Base-by-base conservation (phyloP, 2,113 vertebrate genomes). In the Microcebus murinus region DNA sequence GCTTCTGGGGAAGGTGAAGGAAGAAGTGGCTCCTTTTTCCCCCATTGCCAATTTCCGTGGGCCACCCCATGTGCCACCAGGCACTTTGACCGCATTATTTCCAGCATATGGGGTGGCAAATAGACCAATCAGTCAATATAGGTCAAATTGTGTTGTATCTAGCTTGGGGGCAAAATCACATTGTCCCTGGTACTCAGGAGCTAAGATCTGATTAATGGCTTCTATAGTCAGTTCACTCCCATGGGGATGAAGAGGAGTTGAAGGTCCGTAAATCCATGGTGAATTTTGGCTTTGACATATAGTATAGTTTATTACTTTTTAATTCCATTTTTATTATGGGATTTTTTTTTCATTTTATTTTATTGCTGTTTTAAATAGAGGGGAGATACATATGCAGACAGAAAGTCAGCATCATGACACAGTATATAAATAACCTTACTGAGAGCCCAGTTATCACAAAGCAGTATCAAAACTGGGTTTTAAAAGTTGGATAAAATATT, bases 141-240 rank as follows among this genome's bases (percentile, higher is more conserved):
- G 71, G 42, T 90, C 84, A 92, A 36, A 87, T 57, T 87, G 84
- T 81, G 86, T 77, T 96, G 23, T 92, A 29, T 59, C 50, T 87
- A 45, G 29, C 34, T 81, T 84, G 31, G 88, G 74, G 82, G 36
- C 18, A 87, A 85, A 96, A 81, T 25, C 36, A 67, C 12, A 87
- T 83, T 93, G 70, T 71, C 59, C 23, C 8, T 77, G 52, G 34
- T 79, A 87, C 39, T 42, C 36, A 81, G 59, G 27, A 95, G 34
- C 57, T 94, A 86, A 90, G 50, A 2, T 90, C 36, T 90, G 84
- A 97, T 94, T 71, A 96, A 90, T 90, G 57, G 29, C 52, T 92
- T 96, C 50, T 96, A 39, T 92, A 87, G 92, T 94, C 65, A 95
- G 83, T 92, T 25, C 11, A 76, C 29, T 15, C 50, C 57, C 88